These are phyloP conservation scores for Panzeria rudis DNA, from an alignment of 2,888 invertebrate genomes.

Conservation along the genomic window DNA sequence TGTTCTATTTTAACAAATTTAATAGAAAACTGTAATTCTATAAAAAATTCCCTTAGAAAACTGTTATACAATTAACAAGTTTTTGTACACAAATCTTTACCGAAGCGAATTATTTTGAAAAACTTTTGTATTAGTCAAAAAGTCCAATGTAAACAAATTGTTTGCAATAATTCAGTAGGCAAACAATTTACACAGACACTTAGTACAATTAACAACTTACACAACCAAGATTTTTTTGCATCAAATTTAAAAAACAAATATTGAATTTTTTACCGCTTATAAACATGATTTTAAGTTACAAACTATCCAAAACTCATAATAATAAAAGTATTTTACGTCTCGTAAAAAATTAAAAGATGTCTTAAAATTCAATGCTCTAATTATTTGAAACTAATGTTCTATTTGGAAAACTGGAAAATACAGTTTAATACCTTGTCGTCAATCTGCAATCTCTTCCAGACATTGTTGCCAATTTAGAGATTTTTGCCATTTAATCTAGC, in stretches of 20 bases:
- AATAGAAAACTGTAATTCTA: no score
- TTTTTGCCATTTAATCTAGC: not conserved
- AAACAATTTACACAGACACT: not conserved
- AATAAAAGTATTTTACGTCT: not conserved
- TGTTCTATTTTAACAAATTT: no score
- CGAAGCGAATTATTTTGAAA: not conserved
- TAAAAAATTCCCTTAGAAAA: no score
- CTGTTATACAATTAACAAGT: no score
- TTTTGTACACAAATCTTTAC: no score
- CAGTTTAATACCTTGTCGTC: not conserved
- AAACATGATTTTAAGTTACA: no score
- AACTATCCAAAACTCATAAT: no score
- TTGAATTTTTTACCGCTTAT: no score
- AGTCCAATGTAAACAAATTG: not conserved
- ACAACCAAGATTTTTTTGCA: not conserved
- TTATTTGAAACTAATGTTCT: conserved; percentile 14
- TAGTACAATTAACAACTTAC: not conserved
- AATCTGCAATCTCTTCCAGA: not conserved
- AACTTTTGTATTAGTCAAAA: not conserved
- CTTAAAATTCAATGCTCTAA: conserved; percentile 7
- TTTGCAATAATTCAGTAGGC: not conserved
- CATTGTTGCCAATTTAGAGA: not conserved
- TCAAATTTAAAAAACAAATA: not conserved
- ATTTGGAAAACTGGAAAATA: conserved; percentile 9
- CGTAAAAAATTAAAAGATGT: not conserved